A percentile compares a stretch with the other conserved stretches of the same genome.
Evolutionary conservation across 2,797 vertebrate genomes (phyloP).

Genomic region (Lateolabrax maculatus): DNA sequence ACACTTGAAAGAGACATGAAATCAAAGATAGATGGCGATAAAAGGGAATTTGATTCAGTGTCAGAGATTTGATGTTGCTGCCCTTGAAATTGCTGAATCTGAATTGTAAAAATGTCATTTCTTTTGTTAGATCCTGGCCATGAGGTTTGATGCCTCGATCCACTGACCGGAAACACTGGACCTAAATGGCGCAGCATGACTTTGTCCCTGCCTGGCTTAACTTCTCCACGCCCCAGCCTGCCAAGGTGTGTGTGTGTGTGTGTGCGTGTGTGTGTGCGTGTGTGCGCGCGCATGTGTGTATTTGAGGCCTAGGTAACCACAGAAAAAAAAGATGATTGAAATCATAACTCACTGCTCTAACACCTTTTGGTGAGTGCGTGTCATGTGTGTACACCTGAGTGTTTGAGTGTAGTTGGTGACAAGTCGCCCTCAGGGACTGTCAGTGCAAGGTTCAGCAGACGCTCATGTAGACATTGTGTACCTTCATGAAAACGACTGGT

Average conservation of each 20-base stretch:
- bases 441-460: constrained; percentile 40
- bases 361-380: constrained; percentile 5
- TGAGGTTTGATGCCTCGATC: constrained; percentile 99
- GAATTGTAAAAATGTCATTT: constrained; percentile 5
- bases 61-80: not conserved
- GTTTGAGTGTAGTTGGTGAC: not conserved
- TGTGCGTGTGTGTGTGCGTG: not conserved
- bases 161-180: constrained; percentile 99
- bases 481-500: constrained; percentile 4
- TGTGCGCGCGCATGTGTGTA: not conserved
- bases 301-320: not conserved
- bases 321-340: not conserved
- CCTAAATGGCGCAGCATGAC: constrained; percentile 99
- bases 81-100: not conserved
- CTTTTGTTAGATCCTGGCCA: constrained; percentile 93
- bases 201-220: constrained; percentile 99
- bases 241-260: constrained; percentile 89
- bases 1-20: constrained; percentile 17
- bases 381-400: constrained; percentile 1
- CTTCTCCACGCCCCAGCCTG: constrained; percentile 99
- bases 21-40: not conserved
- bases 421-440: constrained; percentile 15
- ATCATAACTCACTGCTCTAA: constrained; percentile 1
- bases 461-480: constrained; percentile 10
- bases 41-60: not conserved